Evolutionary conservation across 2,888 invertebrate species (phyloP).

Genomic region (Diarsia brunnea): DNA sequence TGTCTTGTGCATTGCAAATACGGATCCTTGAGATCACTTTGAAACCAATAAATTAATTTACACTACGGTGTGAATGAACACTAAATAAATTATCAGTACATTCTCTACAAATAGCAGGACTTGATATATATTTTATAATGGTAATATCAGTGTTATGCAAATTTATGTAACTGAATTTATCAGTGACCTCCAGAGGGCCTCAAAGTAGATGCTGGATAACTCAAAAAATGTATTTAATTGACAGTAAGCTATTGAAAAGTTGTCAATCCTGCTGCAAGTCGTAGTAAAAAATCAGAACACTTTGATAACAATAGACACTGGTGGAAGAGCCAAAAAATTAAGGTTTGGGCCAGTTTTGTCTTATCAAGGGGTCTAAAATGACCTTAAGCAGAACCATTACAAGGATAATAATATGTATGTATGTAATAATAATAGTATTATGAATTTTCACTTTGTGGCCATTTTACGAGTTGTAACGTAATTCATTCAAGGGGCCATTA

Average conservation of each 20-base stretch:
- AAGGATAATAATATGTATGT: no score
- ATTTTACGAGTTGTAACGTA: no score
- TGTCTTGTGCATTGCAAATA: background rate
- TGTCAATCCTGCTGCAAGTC: background rate
- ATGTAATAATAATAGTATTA: no score
- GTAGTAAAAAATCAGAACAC: background rate
- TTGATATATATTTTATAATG: background rate
- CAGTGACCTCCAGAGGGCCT: no score
- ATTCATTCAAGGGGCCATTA: background rate
- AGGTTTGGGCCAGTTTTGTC: no score
- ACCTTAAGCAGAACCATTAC: no score
- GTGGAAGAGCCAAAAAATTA: background rate
- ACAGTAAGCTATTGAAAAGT: background rate
- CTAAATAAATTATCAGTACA: background rate
- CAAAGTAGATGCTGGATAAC: no score
- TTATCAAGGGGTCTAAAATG: no score
- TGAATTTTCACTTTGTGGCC: no score
- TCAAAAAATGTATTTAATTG: background rate
- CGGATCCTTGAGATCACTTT: background rate
- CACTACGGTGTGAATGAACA: constrained; percentile 23
- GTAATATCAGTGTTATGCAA: no score
- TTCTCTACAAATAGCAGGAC: no score
- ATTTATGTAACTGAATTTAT: no score
- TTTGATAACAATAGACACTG: background rate
- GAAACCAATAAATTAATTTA: constrained; percentile 17